Base-by-base conservation (phyloP, 1,140 invertebrate genomes). In the Drosophila orosa region DNA sequence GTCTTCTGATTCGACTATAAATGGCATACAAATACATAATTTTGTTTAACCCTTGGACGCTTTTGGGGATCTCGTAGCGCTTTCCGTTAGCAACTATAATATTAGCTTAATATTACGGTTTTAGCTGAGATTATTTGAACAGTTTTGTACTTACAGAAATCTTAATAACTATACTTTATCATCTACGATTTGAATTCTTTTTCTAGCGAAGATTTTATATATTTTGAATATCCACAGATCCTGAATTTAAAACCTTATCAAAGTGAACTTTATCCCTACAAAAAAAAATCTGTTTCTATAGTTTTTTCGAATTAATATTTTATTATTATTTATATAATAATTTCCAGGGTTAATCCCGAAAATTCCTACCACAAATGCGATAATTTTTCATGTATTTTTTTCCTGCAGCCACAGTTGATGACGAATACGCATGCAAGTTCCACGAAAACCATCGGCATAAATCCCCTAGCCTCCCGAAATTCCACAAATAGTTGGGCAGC, bases 361-460 rank as follows among this genome's bases (percentile, higher is more conserved):
- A 62, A 62, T 19, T 52, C 39, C 17, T 44, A 63, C 48, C 63
- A 22, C 48, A 35, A 77, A 59, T 71, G 44, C 45, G 56, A 56
- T 60, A 13, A 65, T 62, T 54, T 73, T 67, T 35, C 50, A 76
- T 84, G 24, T 17, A 50, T 85, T 75, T 79, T 47, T 19, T 10
- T 24, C 5, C 29, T 47, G 55, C 71, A 67, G 55, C 39, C 50
- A 10, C 8, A 62, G 17, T 55, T 84, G 77, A 89, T 89, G 84
- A 90, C 80, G 80, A 84, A 89, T 80, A 80, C 74, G 80, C 84
- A 89, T 89, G 84, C 85, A 78, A 89, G 85, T 89, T 89, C 84
- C 84, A 74, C 76, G 84, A 89, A 89, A 87, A 75, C 54, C 57
- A 27, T 58, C 55, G 33, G 35, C 50, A 54, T 12, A 54, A 35